Conservation (phyloP, 2,888 invertebrate species). For the Isoperla grammatica region DNA sequence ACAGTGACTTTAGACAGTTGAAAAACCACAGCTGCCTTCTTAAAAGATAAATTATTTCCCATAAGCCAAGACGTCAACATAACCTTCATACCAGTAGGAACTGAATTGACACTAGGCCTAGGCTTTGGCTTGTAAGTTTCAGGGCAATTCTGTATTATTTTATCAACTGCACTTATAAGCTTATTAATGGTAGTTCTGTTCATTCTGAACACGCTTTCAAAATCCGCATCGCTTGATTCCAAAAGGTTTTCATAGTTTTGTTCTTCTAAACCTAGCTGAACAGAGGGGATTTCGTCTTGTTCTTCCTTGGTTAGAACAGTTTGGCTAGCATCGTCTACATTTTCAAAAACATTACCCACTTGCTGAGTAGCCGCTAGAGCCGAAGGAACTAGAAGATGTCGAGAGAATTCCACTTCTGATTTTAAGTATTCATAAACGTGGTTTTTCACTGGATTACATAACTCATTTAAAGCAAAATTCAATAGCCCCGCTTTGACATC, state of each 20-base stretch:
- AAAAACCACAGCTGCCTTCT: conserved; percentile 19
- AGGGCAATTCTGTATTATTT: background rate
- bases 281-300: background rate
- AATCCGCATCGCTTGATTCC: conserved; percentile 11
- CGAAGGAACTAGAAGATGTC: background rate
- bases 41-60: conserved; percentile 15
- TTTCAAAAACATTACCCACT: background rate
- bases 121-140: conserved; percentile 11
- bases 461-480: conserved; percentile 24
- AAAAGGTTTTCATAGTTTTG: conserved; percentile 7
- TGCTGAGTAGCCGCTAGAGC: background rate
- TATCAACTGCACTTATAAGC: conserved; percentile 17
- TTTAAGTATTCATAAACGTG: conserved; percentile 20
- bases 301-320: background rate
- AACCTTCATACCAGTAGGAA: conserved; percentile 23
- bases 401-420: conserved; percentile 7
- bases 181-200: conserved; percentile 11
- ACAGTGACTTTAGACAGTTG: conserved; percentile 11
- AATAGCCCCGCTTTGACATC: conserved; percentile 20
- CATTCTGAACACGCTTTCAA: conserved; percentile 18
- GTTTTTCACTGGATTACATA: conserved; percentile 13
- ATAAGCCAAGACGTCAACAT: conserved; percentile 25
- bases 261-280: too few species aligned
- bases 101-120: too few species aligned
- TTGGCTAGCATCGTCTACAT: background rate